Evolutionary conservation across 2,113 vertebrate genomes (phyloP).

Genomic region (Aepyceros melampus): DNA sequence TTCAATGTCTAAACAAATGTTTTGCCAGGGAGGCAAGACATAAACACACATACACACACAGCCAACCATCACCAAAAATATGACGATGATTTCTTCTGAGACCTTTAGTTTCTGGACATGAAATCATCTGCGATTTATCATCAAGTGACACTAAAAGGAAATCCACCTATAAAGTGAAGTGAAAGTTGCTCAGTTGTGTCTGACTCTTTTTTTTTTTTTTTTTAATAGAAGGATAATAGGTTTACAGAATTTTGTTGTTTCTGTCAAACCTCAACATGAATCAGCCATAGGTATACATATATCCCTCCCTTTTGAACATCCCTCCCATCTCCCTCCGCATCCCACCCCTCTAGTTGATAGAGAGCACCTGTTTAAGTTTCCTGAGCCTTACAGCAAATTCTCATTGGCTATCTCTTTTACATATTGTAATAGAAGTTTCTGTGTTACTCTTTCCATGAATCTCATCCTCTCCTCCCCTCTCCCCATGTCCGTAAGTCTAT

Average conservation of each 20-base stretch:
- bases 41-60: neutral
- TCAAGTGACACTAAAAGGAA: neutral
- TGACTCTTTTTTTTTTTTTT: neutral
- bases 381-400: neutral
- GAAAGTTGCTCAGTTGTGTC: neutral
- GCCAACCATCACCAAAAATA: neutral
- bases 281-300: neutral
- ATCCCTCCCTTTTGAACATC: neutral
- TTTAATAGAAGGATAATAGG: neutral
- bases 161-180: neutral
- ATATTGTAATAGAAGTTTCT: neutral
- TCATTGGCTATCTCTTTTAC: fast-evolving
- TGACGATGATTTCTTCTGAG: neutral
- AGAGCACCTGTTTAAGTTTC: neutral
- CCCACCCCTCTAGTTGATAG: neutral
- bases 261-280: neutral
- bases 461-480: neutral
- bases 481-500: neutral
- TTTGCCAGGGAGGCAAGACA: neutral
- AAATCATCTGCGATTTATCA: neutral
- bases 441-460: neutral
- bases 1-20: neutral
- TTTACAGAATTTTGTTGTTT: neutral
- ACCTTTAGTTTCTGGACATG: neutral
- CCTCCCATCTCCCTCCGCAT: neutral